Base-by-base conservation (phyloP, 1,140 invertebrate species). In the Venturia canescens region DNA sequence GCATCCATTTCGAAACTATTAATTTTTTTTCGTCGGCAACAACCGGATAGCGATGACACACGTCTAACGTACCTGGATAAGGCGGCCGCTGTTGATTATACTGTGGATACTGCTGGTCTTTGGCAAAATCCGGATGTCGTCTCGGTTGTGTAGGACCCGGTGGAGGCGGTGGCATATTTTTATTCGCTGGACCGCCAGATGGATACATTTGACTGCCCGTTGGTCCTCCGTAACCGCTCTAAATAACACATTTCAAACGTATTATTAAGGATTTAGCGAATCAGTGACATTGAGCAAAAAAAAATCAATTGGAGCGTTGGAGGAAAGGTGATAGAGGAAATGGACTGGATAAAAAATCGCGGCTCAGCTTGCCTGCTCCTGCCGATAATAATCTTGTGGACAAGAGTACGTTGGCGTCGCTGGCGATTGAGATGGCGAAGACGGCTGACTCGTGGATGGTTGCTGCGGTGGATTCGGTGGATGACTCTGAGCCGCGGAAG, bases 111-210 rank as follows among this genome's bases (percentile, higher is more conserved):
- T 94, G 94, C 84, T 95, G 94, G 88, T 97, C 96, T 93, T 96
- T 96, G 85, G 95, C 94, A 93, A 97, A 97, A 91, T 97, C 96
- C 63, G 96, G 96, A 93, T 97, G 96, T 85, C 96, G 92, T 74
- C 96, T 93, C 29, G 96, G 96, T 87, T 96, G 95, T 72, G 93
- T 93, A 34, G 93, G 92, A 67, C 94, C 94, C 60, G 94, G 94
- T 29, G 93, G 91, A 50, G 94, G 94, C 23, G 94, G 95, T 23
- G 94, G 94, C 94, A 95, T 95, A 80, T 92, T 93, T 88, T 94
- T 95, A 81, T 93, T 94, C 29, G 90, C 85, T 60, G 88, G 74
- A 21, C 84, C 87, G 31, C 87, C 81, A 75, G 86, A 81, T 29
- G 87, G 81, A 81, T 91, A 92, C 75, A 92, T 89, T 83, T 90